Evolutionary conservation across 2,113 vertebrate genomes (phyloP).

Genomic region (Colistium nudipinnis): DNA sequence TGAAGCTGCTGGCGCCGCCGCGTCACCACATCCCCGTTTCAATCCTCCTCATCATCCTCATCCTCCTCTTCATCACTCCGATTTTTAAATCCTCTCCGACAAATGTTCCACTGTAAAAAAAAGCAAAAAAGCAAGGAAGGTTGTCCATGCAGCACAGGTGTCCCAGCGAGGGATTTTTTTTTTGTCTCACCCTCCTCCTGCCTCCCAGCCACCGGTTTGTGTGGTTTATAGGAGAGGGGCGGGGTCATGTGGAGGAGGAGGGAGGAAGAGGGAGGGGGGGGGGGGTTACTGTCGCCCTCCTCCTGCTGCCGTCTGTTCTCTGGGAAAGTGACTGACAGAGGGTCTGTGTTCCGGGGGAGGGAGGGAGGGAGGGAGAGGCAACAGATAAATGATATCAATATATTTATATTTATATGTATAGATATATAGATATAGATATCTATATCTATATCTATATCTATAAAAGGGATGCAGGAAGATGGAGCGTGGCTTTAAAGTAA

Average conservation of each 20-base stretch:
- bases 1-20: conserved; percentile 23
- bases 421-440: too few relatives aligned
- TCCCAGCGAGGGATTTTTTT: conserved; percentile 41
- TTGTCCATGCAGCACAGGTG: conserved; percentile 50
- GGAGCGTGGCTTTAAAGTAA: not conserved
- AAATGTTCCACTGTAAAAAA: too few relatives aligned
- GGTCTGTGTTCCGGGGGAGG: conserved; percentile 33
- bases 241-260: conserved; percentile 16
- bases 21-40: conserved; percentile 31
- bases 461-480: not conserved
- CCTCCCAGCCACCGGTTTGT: conserved; percentile 18
- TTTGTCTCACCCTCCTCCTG: conserved; percentile 22
- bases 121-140: not conserved
- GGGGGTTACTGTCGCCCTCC: conserved; percentile 61
- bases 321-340: conserved; percentile 74
- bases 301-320: conserved; percentile 76
- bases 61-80: conserved; percentile 11
- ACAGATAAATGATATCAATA: too few relatives aligned
- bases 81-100: not conserved
- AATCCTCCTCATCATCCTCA: conserved; percentile 32
- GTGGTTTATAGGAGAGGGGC: conserved; percentile 20
- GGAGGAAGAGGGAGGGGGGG: not conserved
- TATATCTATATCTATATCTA: too few relatives aligned
- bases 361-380: not conserved
- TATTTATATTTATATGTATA: too few relatives aligned